A percentile compares a stretch with the other conserved stretches of the same genome.
Conservation (phyloP, 1,140 invertebrate genomes). For the Tetramorium simillimum region DNA sequence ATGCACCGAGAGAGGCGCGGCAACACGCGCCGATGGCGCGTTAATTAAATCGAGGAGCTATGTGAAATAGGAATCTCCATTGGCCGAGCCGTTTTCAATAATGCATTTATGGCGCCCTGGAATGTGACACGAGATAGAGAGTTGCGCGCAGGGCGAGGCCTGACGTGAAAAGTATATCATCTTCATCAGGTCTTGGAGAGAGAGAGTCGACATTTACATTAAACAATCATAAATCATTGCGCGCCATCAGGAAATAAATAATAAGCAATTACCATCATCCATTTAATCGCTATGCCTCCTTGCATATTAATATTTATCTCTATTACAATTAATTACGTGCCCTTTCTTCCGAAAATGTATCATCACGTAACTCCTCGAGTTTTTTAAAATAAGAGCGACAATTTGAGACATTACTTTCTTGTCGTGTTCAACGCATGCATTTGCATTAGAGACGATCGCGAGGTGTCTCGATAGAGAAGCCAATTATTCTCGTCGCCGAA, state of each 20-base stretch:
- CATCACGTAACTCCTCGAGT: slow-evolving; percentile 26
- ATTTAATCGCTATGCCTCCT: not conserved
- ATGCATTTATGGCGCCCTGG: slow-evolving; percentile 49
- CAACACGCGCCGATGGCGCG: not conserved
- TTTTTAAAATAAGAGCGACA: not conserved
- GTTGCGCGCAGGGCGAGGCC: not conserved
- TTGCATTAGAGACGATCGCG: slow-evolving; percentile 41
- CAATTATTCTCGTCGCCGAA: slow-evolving; percentile 6
- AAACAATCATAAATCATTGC: not conserved
- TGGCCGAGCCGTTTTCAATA: slow-evolving; percentile 39
- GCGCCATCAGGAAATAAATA: not conserved
- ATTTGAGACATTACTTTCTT: slow-evolving; percentile 30
- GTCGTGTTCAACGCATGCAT: slow-evolving; percentile 42
- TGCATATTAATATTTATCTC: not conserved
- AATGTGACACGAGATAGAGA: slow-evolving; percentile 31
- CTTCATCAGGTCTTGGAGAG: not conserved
- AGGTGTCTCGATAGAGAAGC: slow-evolving; percentile 3
- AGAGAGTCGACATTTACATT: not conserved
- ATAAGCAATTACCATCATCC: not conserved
- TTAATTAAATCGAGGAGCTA: slow-evolving; percentile 61
- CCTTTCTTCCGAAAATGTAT: not conserved
- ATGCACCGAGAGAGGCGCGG: slow-evolving; percentile 29
- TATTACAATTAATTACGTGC: not conserved
- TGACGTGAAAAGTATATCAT: slow-evolving; percentile 20
- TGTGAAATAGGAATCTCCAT: slow-evolving; percentile 32